These are phyloP conservation scores for Erpornis zantholeuca DNA, from an alignment of 2,113 vertebrate species.

Conservation along the genomic window DNA sequence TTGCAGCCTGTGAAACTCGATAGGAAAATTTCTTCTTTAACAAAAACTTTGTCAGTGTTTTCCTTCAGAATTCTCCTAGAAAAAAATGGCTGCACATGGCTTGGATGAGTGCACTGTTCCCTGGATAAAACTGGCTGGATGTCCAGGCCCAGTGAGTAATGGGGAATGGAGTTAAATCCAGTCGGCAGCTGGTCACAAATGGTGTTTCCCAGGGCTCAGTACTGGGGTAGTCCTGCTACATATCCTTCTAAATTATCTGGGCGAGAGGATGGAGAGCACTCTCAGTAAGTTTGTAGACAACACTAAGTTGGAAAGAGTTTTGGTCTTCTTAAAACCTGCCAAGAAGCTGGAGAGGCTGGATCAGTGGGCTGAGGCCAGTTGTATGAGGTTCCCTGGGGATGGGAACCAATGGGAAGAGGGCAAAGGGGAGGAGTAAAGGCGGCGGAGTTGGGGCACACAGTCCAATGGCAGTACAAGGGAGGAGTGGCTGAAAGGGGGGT, in stretches of 20 bases:
- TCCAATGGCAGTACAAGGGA: too few species aligned
- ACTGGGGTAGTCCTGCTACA: fast-evolving
- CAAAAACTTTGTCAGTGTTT: background rate
- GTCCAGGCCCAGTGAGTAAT: too few species aligned
- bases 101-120: background rate
- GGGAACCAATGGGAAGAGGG: too few species aligned
- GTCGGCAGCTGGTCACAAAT: background rate
- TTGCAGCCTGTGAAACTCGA: background rate
- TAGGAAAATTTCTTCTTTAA: background rate
- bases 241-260: background rate
- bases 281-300: background rate
- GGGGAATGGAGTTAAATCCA: background rate
- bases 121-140: background rate
- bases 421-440: too few species aligned
- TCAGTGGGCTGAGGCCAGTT: background rate
- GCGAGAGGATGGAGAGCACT: background rate
- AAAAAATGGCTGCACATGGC: background rate
- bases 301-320: too few species aligned
- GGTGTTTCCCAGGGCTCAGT: background rate
- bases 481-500: too few species aligned
- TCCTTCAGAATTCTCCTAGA: background rate
- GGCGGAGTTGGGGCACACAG: too few species aligned
- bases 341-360: background rate
- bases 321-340: background rate
- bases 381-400: background rate